A percentile compares a stretch with the other conserved stretches of the same genome.
These are phyloP conservation scores for Aeoliscus strigatus DNA, from an alignment of 2,797 vertebrate genomes.

Conservation along the genomic window DNA sequence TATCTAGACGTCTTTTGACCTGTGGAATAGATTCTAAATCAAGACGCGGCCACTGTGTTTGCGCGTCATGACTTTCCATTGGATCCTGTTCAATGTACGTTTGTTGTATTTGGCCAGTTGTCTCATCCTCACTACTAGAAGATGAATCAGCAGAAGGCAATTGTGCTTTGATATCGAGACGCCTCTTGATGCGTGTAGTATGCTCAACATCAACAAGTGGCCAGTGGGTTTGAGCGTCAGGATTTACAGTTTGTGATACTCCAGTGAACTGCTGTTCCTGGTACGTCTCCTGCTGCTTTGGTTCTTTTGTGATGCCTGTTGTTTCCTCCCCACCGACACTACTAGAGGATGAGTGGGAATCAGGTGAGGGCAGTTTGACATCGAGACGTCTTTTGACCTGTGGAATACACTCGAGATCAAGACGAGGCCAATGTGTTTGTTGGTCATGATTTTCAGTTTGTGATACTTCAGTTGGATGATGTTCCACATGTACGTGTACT, in stretches of 20 bases:
- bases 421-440: conserved; percentile 7
- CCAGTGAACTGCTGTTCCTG: too few species aligned
- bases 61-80: background rate
- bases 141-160: conserved; percentile 4
- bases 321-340: conserved; percentile 36
- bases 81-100: background rate
- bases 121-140: conserved; percentile 15
- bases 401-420: background rate
- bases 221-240: background rate
- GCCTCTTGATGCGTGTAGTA: background rate
- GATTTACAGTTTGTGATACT: background rate
- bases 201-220: conserved; percentile 6
- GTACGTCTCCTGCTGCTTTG: too few species aligned
- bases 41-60: background rate
- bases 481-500: background rate
- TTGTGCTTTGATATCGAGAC: conserved; percentile 17
- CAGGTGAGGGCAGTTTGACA: conserved; percentile 13
- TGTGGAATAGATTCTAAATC: background rate
- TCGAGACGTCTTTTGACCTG: conserved; percentile 21
- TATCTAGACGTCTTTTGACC: conserved; percentile 6
- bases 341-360: conserved; percentile 25
- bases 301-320: too few species aligned
- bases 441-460: background rate
- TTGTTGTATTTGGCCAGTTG: background rate
- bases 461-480: conserved; percentile 1